Evolutionary conservation across 2,888 invertebrate genomes (phyloP).

Genomic region (Caenorhabditis doughertyi): DNA sequence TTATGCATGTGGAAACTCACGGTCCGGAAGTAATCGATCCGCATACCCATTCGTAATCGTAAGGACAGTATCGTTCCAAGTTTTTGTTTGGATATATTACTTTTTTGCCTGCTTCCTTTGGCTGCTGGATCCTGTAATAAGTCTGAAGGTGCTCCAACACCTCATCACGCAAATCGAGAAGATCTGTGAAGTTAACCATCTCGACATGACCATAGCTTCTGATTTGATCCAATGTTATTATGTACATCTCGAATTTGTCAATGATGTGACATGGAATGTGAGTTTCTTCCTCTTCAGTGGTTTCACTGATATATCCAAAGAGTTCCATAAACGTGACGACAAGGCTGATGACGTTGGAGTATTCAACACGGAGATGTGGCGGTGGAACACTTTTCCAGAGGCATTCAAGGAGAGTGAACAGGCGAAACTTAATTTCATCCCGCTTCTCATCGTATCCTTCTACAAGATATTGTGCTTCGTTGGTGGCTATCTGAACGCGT

Average conservation of each 20-base stretch:
- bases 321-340: slow-evolving; percentile 8
- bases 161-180: slow-evolving; percentile 18
- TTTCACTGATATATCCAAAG: not conserved
- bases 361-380: slow-evolving; percentile 27
- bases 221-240: not conserved
- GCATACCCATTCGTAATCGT: slow-evolving; percentile 36
- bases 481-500: too few species aligned
- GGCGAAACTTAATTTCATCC: too few species aligned
- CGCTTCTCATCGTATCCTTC: too few species aligned
- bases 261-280: not conserved
- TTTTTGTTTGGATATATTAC: not conserved
- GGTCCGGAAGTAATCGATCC: slow-evolving; percentile 39
- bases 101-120: not conserved
- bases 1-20: too few species aligned
- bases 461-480: too few species aligned
- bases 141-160: not conserved
- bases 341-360: slow-evolving; percentile 15
- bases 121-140: not conserved
- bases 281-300: not conserved
- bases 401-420: too few species aligned
- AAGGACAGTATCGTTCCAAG: not conserved
- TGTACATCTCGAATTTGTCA: slow-evolving; percentile 14
- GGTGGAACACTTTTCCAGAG: too few species aligned
- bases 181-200: not conserved
- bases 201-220: not conserved